phyloP scores from a whole-genome alignment of 2,797 vertebrate species.

The Hapalemur alaotrensis region DNA sequence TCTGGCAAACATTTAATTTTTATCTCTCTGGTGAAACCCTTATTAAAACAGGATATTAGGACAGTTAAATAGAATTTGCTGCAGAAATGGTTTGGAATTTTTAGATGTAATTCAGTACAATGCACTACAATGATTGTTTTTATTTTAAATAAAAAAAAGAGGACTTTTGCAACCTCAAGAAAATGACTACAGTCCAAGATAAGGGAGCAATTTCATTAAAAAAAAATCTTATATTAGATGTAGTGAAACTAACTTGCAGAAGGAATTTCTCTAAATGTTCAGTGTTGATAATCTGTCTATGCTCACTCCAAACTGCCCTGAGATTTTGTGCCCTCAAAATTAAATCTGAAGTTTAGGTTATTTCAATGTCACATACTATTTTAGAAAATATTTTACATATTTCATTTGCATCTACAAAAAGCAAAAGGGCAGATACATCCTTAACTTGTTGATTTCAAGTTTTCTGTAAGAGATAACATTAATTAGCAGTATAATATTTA shows the following conservation, averaged over 20 bases:
- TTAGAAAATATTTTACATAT: background rate
- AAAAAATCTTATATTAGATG: background rate
- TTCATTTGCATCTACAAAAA: background rate
- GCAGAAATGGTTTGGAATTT: conserved; percentile 49
- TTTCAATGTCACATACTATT: background rate
- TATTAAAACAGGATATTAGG: conserved; percentile 74
- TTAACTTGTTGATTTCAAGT: background rate
- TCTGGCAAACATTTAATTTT: conserved; percentile 81
- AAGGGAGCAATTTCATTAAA: conserved; percentile 39
- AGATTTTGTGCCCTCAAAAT: background rate
- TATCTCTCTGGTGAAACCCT: conserved; percentile 67
- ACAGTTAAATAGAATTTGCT: conserved; percentile 67
- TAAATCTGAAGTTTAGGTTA: background rate
- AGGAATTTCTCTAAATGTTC: background rate
- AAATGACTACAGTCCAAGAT: conserved; percentile 49
- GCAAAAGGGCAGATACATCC: background rate
- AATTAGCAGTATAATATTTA: background rate
- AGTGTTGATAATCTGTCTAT: background rate
- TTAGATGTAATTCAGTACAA: conserved; percentile 56
- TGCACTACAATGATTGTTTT: conserved; percentile 47
- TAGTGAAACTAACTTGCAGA: background rate
- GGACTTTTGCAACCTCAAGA: background rate
- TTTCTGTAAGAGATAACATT: background rate
- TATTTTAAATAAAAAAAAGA: conserved; percentile 21
- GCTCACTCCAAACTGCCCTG: background rate